Percentiles rank a stretch among this genome's conserved stretches.
Evolutionary conservation across 2,888 invertebrate genomes (phyloP).

Genomic region (Philonicus albiceps): DNA sequence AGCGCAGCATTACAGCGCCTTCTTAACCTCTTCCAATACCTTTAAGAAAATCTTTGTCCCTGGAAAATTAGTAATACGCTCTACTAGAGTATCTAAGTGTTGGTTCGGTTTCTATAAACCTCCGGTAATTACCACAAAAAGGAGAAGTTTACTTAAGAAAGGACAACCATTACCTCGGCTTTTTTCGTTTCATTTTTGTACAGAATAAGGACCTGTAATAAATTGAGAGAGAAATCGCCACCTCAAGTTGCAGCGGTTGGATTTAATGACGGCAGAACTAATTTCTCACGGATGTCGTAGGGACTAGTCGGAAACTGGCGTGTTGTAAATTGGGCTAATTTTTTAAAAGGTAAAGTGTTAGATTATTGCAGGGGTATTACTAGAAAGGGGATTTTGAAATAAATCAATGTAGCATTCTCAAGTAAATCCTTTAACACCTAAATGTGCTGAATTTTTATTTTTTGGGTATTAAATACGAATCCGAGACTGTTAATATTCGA

Average conservation of each 20-base stretch:
- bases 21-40: not conserved
- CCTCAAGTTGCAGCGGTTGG: not conserved
- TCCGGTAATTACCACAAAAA: slow-evolving; percentile 14
- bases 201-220: not conserved
- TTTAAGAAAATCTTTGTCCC: not conserved
- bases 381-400: not conserved
- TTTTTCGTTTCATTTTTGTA: not conserved
- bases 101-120: not conserved
- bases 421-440: too few species aligned
- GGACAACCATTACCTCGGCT: not conserved
- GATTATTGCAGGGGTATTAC: not conserved
- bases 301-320: not conserved
- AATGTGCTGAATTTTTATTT: too few species aligned
- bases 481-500: too few species aligned
- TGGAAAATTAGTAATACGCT: not conserved
- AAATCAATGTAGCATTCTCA: not conserved
- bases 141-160: slow-evolving; percentile 19
- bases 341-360: not conserved
- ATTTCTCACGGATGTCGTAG: slow-evolving; percentile 11
- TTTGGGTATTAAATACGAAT: too few species aligned
- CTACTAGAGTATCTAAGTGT: not conserved
- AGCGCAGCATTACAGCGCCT: not conserved
- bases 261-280: slow-evolving; percentile 21
- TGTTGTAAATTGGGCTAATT: slow-evolving; percentile 24
- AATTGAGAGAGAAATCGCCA: not conserved